Conservation (phyloP, 2,113 vertebrate genomes). For the Bos javanicus region DNA sequence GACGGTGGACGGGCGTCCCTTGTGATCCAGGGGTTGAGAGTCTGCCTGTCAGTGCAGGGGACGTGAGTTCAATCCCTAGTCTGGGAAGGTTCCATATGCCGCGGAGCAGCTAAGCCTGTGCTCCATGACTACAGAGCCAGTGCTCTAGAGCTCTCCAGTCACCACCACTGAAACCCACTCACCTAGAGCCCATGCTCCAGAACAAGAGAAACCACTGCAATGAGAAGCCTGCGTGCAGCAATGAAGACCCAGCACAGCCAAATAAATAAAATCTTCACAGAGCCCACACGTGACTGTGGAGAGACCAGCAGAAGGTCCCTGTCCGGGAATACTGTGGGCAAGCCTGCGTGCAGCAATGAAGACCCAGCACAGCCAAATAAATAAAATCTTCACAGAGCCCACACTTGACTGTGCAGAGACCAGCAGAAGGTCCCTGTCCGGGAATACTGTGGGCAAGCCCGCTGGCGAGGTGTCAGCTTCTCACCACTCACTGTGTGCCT, state of each 20-base stretch:
- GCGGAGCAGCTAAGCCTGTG: neutral
- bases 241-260: neutral
- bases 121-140: neutral
- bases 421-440: neutral
- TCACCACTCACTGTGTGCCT: neutral
- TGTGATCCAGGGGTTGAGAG: neutral
- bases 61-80: neutral
- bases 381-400: neutral
- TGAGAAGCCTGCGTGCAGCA: neutral
- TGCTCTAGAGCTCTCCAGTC: neutral
- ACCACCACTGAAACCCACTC: neutral
- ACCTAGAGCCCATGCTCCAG: neutral
- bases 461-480: neutral
- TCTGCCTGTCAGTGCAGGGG: neutral
- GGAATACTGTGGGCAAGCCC: neutral
- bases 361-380: neutral
- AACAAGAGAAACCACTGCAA: neutral
- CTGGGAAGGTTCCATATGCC: neutral
- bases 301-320: neutral
- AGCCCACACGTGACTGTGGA: neutral
- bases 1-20: neutral
- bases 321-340: neutral
- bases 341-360: neutral
- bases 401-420: neutral
- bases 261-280: neutral